A percentile compares a stretch with the other conserved stretches of the same genome.
phyloP scores from a whole-genome alignment of 2,113 vertebrate species.

The Lepus timidus region DNA sequence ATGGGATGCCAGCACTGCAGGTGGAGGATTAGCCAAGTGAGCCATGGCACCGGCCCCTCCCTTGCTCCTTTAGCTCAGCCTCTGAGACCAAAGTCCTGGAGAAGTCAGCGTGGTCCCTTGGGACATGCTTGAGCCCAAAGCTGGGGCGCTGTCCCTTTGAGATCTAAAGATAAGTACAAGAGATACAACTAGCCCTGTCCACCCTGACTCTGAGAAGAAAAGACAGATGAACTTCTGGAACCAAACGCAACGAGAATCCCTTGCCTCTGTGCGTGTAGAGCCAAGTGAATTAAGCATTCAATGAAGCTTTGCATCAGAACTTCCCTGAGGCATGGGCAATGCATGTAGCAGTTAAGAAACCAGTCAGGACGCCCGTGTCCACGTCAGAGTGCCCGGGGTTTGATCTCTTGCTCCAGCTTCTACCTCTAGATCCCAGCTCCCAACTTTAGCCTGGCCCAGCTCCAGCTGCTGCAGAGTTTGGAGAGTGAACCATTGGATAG shows the following conservation, averaged over 20 bases:
- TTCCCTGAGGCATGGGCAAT: not conserved
- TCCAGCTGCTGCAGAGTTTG: too few relatives aligned
- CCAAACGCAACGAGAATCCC: not conserved
- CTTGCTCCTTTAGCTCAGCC: not conserved
- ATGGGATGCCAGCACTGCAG: too few relatives aligned
- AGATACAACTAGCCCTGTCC: not conserved
- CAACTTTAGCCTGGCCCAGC: too few relatives aligned
- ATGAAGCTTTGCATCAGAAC: not conserved
- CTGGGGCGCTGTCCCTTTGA: not conserved
- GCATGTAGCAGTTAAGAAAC: too few relatives aligned
- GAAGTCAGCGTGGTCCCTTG: not conserved
- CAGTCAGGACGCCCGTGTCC: too few relatives aligned
- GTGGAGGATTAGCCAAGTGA: too few relatives aligned
- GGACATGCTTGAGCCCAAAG: not conserved
- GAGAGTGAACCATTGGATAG: too few relatives aligned
- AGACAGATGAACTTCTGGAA: conserved; percentile 1
- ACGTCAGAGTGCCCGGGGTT: too few relatives aligned
- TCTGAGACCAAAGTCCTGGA: not conserved
- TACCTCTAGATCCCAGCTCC: too few relatives aligned
- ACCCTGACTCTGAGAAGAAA: not conserved
- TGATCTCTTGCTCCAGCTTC: too few relatives aligned
- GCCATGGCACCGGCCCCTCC: too few relatives aligned
- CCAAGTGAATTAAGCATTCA: not conserved
- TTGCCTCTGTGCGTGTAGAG: not conserved
- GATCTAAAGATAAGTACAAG: not conserved